Percentiles rank a stretch among this genome's conserved stretches.
These are phyloP conservation scores for Nasonia oneida DNA, from an alignment of 2,888 invertebrate genomes.

Conservation along the genomic window DNA sequence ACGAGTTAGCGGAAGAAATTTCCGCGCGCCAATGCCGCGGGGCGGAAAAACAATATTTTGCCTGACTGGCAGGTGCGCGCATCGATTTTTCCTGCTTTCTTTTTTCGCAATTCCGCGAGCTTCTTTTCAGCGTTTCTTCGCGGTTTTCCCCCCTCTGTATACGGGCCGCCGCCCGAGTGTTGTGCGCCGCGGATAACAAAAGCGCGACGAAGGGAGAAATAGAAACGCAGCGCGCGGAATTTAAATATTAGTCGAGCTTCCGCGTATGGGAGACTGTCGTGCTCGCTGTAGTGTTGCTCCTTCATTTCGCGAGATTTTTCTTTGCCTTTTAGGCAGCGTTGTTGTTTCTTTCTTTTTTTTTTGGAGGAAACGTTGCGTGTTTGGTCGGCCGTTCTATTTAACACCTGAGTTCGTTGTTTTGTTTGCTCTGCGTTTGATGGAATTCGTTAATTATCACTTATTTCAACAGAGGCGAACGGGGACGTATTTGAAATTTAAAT, in stretches of 20 bases:
- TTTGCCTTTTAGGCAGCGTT: background rate
- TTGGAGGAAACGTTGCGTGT: background rate
- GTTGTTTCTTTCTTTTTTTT: background rate
- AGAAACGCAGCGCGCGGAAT: constrained; percentile 6
- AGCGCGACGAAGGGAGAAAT: background rate
- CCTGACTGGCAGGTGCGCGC: constrained; percentile 42
- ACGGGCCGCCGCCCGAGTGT: background rate
- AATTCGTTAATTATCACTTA: background rate
- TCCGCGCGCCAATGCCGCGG: constrained; percentile 57
- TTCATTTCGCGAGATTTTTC: background rate
- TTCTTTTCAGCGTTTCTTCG: background rate
- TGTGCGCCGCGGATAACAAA: background rate
- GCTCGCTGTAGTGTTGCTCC: background rate
- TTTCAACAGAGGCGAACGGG: background rate
- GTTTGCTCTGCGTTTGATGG: background rate
- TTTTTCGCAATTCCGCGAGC: background rate
- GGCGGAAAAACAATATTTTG: constrained; percentile 64
- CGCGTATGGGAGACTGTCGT: background rate
- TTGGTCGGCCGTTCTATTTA: background rate
- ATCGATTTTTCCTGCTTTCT: constrained; percentile 24
- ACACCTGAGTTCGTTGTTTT: background rate
- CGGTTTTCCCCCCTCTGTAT: background rate
- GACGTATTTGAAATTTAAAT: background rate
- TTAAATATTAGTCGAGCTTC: constrained; percentile 30
- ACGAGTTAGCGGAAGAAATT: constrained; percentile 55